These are phyloP conservation scores for Epinotia demarniana DNA, from an alignment of 2,888 invertebrate species.

Conservation along the genomic window DNA sequence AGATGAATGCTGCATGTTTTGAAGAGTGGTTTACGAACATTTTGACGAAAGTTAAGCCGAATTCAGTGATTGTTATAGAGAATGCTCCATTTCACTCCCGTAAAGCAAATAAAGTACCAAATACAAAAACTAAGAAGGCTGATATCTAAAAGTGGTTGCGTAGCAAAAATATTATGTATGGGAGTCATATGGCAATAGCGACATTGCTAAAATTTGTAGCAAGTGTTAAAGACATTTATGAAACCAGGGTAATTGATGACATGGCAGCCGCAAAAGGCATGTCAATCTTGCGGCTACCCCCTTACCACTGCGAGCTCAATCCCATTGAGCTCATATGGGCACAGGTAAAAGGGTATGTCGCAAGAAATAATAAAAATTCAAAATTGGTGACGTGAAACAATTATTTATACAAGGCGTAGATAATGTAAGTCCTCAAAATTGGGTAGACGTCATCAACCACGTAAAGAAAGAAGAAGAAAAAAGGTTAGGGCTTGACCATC, in stretches of 20 bases:
- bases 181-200: not conserved
- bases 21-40: too few relatives aligned
- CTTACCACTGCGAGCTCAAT: constrained; percentile 13
- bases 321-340: constrained; percentile 21
- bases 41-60: too few relatives aligned
- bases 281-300: not conserved
- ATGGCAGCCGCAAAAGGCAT: constrained; percentile 5
- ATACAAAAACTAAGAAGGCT: not conserved
- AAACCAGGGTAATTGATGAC: not conserved
- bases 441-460: not conserved
- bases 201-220: not conserved
- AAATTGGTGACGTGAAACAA: not conserved
- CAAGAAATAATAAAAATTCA: not conserved
- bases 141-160: not conserved
- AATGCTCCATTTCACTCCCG: not conserved
- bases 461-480: not conserved
- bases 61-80: too few relatives aligned
- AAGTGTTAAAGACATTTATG: not conserved
- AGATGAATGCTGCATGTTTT: too few relatives aligned
- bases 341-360: constrained; percentile 16
- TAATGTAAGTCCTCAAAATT: constrained; percentile 4
- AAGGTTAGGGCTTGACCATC: too few relatives aligned
- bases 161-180: not conserved
- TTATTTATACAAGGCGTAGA: not conserved
- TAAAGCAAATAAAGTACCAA: not conserved